Base-by-base conservation (phyloP, 2,888 invertebrate species). In the Laspeyria flexula region DNA sequence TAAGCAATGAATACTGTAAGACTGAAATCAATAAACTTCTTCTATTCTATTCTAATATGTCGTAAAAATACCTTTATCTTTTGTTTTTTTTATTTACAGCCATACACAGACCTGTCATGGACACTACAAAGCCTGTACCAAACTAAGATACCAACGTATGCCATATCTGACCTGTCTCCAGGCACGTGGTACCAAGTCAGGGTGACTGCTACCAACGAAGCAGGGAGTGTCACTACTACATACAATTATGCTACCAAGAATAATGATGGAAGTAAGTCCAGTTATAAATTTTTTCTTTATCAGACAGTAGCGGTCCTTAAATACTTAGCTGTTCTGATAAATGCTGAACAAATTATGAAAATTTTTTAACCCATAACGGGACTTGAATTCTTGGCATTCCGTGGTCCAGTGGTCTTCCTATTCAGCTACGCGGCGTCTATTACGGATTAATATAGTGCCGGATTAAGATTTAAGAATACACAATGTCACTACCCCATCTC, bases 181-280 rank as follows among this genome's bases (percentile, higher is more conserved):
- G 94, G 93, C 5, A 93, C 94, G 0, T 94, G 95, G 93, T 95
- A 95, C 81, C 92, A 93, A 60, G 81, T 95, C 50, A 84, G 93
- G 18, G 90, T 95, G 3, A 92, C 93, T 0, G 95, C 95, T 0
- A 88, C 92, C 59, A 95, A 94, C 68, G 95, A 95, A 50, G 95
- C 95, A 1, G 95, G 95, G 0, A 88, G 92, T 10, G 93, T 94
- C 0, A 90, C 92, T 18, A 92, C 92, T 4, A 82, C 90, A 0
- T 94, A 94, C 55, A 89, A 79, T 44, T 94, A 94, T 58, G 93
- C 94, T 1, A 95, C 95, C 0, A 93, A 94, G 42, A 94, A 94
- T 13, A 87, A 88, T 50, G 92, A 93, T 62, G 95, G 95, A 54
- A 93, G 95, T 94, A 73, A 88, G 88, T 84, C 0, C 1, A 1